Conservation (phyloP, 1,140 invertebrate genomes). For the Triops longicaudatus region DNA sequence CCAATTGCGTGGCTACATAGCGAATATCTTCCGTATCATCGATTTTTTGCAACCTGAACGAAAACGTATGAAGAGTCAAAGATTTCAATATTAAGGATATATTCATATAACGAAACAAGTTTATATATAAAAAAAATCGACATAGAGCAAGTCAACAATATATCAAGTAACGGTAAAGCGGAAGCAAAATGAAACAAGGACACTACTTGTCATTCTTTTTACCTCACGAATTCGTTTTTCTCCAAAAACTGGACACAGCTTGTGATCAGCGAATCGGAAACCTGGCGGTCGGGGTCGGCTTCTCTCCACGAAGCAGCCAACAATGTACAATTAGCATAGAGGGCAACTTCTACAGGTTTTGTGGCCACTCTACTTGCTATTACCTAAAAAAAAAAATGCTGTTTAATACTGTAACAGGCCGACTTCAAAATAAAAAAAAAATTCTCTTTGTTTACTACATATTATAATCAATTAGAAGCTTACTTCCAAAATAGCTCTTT, state of each 20-base stretch:
- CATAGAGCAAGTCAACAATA: too few relatives aligned
- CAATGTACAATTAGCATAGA: conserved; percentile 75
- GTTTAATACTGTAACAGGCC: not conserved
- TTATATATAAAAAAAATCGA: conserved; percentile 18
- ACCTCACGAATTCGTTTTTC: conserved; percentile 47
- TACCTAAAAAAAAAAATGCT: conserved; percentile 45
- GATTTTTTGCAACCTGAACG: not conserved
- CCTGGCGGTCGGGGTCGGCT: conserved; percentile 16
- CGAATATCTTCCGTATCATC: not conserved
- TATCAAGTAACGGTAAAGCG: too few relatives aligned
- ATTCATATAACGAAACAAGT: too few relatives aligned
- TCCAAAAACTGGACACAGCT: conserved; percentile 50
- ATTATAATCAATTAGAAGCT: too few relatives aligned
- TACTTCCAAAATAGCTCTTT: conserved; percentile 54
- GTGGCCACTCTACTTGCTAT: conserved; percentile 78
- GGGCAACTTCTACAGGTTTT: conserved; percentile 58
- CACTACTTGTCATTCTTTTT: not conserved
- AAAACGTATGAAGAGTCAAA: too few relatives aligned
- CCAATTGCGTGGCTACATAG: conserved; percentile 68
- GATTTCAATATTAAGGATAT: too few relatives aligned
- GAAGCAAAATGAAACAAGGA: too few relatives aligned
- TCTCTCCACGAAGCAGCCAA: conserved; percentile 38
- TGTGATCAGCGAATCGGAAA: conserved; percentile 39
- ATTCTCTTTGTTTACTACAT: too few relatives aligned
- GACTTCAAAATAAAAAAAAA: too few relatives aligned